phyloP scores from a whole-genome alignment of 2,888 invertebrate genomes.

The Hipparchia semele region DNA sequence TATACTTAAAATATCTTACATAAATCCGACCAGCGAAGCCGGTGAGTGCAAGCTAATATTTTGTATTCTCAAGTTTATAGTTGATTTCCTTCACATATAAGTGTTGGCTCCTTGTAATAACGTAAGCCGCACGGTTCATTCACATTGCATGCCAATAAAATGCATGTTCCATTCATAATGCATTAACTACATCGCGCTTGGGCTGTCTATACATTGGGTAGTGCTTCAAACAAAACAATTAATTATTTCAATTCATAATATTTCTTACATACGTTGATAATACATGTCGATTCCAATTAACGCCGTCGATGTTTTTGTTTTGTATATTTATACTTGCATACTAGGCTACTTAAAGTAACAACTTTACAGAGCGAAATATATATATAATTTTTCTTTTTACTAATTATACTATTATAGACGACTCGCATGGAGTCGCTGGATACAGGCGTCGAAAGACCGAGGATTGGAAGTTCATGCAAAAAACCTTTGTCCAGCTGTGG shows the following conservation, averaged over 20 bases:
- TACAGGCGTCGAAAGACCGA: no score
- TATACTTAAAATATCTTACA: no score
- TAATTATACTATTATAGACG: no score
- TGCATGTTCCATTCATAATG: constrained; percentile 49
- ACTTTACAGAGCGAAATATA: no score
- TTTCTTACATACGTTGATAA: background rate
- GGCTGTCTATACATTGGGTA: background rate
- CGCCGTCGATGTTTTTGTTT: no score
- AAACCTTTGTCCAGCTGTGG: no score
- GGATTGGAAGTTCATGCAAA: no score
- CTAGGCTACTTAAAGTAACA: no score
- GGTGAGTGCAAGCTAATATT: constrained; percentile 40
- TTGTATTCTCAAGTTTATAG: constrained; percentile 23
- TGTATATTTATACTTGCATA: no score
- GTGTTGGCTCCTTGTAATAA: constrained; percentile 15
- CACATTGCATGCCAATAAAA: constrained; percentile 45
- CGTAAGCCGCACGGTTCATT: constrained; percentile 54
- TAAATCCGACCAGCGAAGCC: no score
- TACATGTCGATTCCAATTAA: background rate
- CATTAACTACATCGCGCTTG: constrained; percentile 35
- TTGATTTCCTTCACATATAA: constrained; percentile 3
- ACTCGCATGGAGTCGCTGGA: no score
- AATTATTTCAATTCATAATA: background rate
- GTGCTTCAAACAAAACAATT: background rate
- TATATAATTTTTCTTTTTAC: background rate